These are phyloP conservation scores for Ophion ventricosus DNA, from an alignment of 2,888 invertebrate genomes.

Conservation along the genomic window DNA sequence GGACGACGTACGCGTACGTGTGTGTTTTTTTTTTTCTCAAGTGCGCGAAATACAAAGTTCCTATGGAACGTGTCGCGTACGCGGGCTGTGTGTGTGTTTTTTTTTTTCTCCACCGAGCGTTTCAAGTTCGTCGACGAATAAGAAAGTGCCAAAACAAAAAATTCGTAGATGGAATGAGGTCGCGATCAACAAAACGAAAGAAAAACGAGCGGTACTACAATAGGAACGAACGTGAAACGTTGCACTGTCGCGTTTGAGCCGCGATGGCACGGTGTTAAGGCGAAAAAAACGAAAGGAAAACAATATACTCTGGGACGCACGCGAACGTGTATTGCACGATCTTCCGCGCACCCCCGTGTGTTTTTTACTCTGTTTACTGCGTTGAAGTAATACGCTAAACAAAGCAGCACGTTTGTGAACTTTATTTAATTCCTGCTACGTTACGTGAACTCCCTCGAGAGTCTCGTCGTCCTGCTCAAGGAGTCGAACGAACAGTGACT, in stretches of 20 bases:
- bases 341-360: slow-evolving; percentile 39
- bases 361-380: neutral
- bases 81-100: neutral
- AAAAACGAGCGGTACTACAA: slow-evolving; percentile 1
- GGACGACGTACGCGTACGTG: neutral
- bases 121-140: neutral
- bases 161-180: neutral
- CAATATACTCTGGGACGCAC: slow-evolving; percentile 1
- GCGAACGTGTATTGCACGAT: slow-evolving; percentile 8
- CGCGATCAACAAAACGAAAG: slow-evolving; percentile 21
- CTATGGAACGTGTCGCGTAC: neutral
- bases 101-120: neutral
- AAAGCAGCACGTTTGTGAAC: neutral
- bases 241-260: slow-evolving; percentile 17
- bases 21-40: neutral
- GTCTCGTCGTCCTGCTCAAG: slow-evolving; percentile 72
- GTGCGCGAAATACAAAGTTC: slow-evolving; percentile 49
- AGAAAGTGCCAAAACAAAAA: neutral
- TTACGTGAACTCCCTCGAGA: slow-evolving; percentile 32
- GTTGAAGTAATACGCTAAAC: neutral
- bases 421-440: slow-evolving; percentile 9
- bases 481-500: slow-evolving; percentile 78
- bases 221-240: slow-evolving; percentile 8
- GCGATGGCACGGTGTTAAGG: slow-evolving; percentile 3
- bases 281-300: slow-evolving; percentile 31